Percentiles rank a stretch among this genome's conserved stretches.
Conservation (phyloP, 1,140 invertebrate species). For the Drosophila kanapiae region DNA sequence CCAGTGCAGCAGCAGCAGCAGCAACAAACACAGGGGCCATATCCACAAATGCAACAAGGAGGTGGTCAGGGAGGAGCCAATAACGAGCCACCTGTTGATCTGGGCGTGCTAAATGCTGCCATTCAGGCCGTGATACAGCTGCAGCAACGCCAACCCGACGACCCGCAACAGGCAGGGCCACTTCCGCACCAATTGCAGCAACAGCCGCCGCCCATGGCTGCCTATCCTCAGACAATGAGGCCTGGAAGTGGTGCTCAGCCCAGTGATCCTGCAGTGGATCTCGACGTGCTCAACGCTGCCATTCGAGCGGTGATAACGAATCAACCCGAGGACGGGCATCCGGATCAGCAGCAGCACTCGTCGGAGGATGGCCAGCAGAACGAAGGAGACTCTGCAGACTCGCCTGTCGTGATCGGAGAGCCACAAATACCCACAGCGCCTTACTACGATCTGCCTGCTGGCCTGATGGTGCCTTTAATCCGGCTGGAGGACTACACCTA, state of each 20-base stretch:
- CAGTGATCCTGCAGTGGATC: conserved; percentile 54
- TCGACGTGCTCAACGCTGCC: conserved; percentile 69
- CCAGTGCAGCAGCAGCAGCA: conserved; percentile 43
- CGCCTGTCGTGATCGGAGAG: conserved; percentile 86
- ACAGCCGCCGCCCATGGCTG: conserved; percentile 34
- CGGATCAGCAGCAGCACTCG: conserved; percentile 27
- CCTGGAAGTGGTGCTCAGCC: conserved; percentile 4
- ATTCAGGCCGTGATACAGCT: conserved; percentile 83
- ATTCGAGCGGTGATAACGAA: conserved; percentile 75
- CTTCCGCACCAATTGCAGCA: conserved; percentile 15
- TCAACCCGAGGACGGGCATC: conserved; percentile 48
- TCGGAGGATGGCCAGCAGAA: conserved; percentile 31
- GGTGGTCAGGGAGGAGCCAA: conserved; percentile 37
- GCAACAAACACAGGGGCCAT: conserved; percentile 43
- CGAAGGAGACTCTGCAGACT: conserved; percentile 16
- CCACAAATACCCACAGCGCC: conserved; percentile 95
- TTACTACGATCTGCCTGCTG: conserved; percentile 98
- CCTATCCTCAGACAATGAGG: conserved; percentile 46
- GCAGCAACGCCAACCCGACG: conserved; percentile 67
- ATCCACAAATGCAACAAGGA: conserved; percentile 34
- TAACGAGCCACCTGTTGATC: conserved; percentile 61
- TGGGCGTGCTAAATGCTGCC: conserved; percentile 74
- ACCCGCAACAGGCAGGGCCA: conserved; percentile 34
- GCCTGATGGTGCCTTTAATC: conserved; percentile 96
- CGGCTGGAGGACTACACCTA: conserved; percentile 96